Evolutionary conservation across 2,888 invertebrate genomes (phyloP).

Genomic region (Entomobrya proxima): DNA sequence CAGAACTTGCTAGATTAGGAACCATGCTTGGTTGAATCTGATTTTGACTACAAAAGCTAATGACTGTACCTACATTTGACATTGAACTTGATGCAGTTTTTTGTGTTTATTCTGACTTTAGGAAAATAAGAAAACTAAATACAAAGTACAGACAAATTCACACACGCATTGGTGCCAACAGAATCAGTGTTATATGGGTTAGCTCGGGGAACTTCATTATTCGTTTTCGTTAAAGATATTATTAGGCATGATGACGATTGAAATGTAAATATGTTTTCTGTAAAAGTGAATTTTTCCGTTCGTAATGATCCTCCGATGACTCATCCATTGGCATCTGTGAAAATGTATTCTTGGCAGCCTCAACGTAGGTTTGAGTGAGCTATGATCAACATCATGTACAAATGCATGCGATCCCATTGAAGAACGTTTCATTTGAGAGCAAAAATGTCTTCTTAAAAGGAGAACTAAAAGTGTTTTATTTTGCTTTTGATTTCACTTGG

Average conservation of each 20-base stretch:
- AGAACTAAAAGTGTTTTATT: no score
- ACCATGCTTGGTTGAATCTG: background rate
- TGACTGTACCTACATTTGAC: background rate
- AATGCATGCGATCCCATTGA: background rate
- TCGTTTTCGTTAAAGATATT: background rate
- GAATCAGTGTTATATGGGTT: background rate
- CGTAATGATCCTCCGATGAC: background rate
- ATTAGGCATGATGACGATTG: background rate
- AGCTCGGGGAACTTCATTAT: background rate
- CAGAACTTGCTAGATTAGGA: background rate
- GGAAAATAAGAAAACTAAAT: background rate
- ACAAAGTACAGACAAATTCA: background rate
- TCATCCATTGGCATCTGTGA: conserved; percentile 16
- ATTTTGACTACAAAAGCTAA: background rate
- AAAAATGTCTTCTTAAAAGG: no score
- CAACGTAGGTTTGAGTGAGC: background rate
- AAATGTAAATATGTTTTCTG: conserved; percentile 18
- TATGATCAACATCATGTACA: background rate
- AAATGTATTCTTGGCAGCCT: conserved; percentile 17
- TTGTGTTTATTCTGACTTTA: background rate
- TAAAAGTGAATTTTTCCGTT: background rate
- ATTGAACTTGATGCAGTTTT: conserved; percentile 5
- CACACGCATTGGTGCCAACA: background rate
- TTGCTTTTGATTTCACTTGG: no score
- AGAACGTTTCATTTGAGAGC: no score